These are phyloP conservation scores for Pediacus dermestoides DNA, from an alignment of 2,888 invertebrate genomes.

Conservation along the genomic window DNA sequence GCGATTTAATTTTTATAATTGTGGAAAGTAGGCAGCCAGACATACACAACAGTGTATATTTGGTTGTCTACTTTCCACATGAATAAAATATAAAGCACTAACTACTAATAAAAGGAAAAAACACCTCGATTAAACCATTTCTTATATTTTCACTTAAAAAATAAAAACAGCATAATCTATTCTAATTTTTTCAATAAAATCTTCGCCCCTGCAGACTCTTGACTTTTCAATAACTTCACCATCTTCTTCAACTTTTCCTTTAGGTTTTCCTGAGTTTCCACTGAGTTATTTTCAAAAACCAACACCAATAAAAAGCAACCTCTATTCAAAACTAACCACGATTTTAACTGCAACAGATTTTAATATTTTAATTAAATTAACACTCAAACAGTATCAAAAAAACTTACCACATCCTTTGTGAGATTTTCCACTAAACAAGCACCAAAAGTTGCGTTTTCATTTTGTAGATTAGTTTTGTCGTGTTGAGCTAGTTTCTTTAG, in stretches of 20 bases:
- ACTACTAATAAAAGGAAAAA: constrained; percentile 1
- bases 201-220: constrained; percentile 60
- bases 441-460: constrained; percentile 56
- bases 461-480: constrained; percentile 54
- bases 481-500: constrained; percentile 70
- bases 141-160: too few relatives aligned
- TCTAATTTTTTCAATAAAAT: constrained; percentile 52
- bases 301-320: constrained; percentile 72
- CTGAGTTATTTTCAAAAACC: constrained; percentile 60
- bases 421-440: constrained; percentile 55
- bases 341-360: constrained; percentile 53
- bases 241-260: constrained; percentile 53
- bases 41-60: too few relatives aligned
- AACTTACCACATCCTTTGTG: constrained; percentile 55
- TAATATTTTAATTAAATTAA: constrained; percentile 8
- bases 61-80: too few relatives aligned
- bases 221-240: constrained; percentile 51
- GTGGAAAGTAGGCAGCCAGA: too few relatives aligned
- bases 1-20: too few relatives aligned
- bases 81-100: too few relatives aligned
- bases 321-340: constrained; percentile 70
- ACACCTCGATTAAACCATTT: background rate
- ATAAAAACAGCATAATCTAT: constrained; percentile 10
- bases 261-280: constrained; percentile 49
- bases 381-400: constrained; percentile 13